A percentile compares a stretch with the other conserved stretches of the same genome.
Conservation (phyloP, 2,113 vertebrate species). For the Lepus americanus region DNA sequence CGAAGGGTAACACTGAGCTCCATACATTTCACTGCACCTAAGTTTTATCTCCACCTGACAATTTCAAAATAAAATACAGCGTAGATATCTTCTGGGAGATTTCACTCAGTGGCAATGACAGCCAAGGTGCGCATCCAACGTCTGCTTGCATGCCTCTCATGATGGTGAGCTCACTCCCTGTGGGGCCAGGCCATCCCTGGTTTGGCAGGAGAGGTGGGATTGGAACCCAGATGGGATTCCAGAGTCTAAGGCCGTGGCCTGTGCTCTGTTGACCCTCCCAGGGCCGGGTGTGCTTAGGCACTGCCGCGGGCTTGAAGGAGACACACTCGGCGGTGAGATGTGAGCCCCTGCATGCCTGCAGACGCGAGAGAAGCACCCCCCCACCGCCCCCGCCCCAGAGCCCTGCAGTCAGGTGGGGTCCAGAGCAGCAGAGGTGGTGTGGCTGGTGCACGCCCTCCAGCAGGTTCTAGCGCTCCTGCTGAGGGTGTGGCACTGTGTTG, state of each 20-base stretch:
- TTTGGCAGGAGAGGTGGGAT: background rate
- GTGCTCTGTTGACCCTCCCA: background rate
- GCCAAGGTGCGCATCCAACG: no score
- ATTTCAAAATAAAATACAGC: background rate
- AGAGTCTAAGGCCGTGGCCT: background rate
- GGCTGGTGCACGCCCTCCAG: background rate
- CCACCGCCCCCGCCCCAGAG: no score
- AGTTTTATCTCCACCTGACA: background rate
- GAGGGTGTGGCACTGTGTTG: accelerated
- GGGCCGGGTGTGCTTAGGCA: background rate
- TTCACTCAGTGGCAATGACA: background rate
- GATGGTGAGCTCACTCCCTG: background rate
- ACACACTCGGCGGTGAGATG: no score
- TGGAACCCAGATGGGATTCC: background rate
- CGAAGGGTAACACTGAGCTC: background rate
- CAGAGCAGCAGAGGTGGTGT: background rate
- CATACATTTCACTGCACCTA: background rate
- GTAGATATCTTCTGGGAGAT: background rate
- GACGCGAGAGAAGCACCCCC: no score
- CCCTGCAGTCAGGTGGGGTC: background rate
- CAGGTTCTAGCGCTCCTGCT: accelerated
- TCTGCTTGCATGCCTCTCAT: background rate
- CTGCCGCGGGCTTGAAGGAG: background rate
- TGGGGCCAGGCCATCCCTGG: background rate
- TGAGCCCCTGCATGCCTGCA: background rate